phyloP scores from a whole-genome alignment of 2,797 vertebrate species.

The Phataginus tetradactyla region DNA sequence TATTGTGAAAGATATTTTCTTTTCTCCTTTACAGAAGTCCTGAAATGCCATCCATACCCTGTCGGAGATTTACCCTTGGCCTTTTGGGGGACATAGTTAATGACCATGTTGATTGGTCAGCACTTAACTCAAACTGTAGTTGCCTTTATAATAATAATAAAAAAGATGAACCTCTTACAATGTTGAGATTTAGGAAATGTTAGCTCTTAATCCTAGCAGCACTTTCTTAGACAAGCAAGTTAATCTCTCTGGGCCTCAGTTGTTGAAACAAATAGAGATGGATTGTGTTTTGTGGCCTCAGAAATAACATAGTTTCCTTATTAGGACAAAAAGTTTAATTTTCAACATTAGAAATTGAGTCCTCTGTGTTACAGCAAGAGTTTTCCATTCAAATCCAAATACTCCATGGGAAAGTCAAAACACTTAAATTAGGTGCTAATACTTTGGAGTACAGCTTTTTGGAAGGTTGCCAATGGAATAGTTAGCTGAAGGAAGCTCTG shows the following conservation, averaged over 20 bases:
- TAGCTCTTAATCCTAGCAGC: background rate
- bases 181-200: constrained; percentile 20
- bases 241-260: constrained; percentile 22
- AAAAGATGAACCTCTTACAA: background rate
- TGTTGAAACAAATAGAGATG: constrained; percentile 17
- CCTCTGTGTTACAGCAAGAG: background rate
- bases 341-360: background rate
- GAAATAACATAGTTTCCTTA: background rate
- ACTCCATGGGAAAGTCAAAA: background rate
- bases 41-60: background rate
- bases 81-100: constrained; percentile 31
- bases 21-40: constrained; percentile 48
- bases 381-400: constrained; percentile 31
- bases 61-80: background rate
- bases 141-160: constrained; percentile 25
- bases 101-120: background rate
- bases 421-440: constrained; percentile 5
- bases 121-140: background rate
- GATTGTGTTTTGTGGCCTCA: constrained; percentile 10
- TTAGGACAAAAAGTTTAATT: constrained; percentile 41
- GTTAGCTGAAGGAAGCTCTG: background rate
- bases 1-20: constrained; percentile 28
- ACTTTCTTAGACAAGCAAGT: constrained; percentile 43
- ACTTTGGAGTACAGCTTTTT: background rate
- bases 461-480: background rate